phyloP scores from a whole-genome alignment of 1,140 invertebrate genomes.

The Pararge aegeria region DNA sequence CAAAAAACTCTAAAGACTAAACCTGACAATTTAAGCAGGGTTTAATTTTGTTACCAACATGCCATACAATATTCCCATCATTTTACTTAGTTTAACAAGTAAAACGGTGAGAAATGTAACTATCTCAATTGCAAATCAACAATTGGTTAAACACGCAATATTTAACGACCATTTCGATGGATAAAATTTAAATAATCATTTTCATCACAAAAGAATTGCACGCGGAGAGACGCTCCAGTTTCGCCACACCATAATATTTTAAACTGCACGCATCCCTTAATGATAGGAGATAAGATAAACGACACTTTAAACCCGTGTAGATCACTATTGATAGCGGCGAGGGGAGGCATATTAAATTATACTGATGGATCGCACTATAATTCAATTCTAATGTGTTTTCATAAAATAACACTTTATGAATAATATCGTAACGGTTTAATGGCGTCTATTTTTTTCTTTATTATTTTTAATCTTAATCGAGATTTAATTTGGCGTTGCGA shows the following conservation, averaged over 20 bases:
- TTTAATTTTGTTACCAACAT: too few relatives aligned
- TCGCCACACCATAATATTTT: conserved; percentile 2
- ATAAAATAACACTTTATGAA: conserved; percentile 54
- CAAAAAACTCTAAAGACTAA: too few relatives aligned
- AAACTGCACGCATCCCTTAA: conserved; percentile 15
- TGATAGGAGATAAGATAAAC: conserved; percentile 52
- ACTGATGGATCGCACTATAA: conserved; percentile 69
- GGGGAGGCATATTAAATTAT: conserved; percentile 65
- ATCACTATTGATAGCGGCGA: conserved; percentile 39
- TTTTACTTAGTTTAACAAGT: too few relatives aligned
- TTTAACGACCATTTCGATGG: neutral
- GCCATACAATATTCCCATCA: too few relatives aligned
- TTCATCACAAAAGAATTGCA: conserved; percentile 1
- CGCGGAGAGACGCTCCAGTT: neutral
- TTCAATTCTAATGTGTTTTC: conserved; percentile 68
- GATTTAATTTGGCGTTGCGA: conserved; percentile 43
- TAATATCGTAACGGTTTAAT: conserved; percentile 44
- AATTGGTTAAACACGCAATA: neutral
- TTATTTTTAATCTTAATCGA: conserved; percentile 45
- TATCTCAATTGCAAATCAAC: neutral
- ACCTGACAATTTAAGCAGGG: too few relatives aligned
- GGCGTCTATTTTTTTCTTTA: conserved; percentile 27
- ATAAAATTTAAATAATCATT: conserved; percentile 1
- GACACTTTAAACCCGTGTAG: conserved; percentile 57
- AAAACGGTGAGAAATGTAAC: too few relatives aligned